Conservation (phyloP, 1,140 invertebrate genomes). For the Hesperophylax magnus region DNA sequence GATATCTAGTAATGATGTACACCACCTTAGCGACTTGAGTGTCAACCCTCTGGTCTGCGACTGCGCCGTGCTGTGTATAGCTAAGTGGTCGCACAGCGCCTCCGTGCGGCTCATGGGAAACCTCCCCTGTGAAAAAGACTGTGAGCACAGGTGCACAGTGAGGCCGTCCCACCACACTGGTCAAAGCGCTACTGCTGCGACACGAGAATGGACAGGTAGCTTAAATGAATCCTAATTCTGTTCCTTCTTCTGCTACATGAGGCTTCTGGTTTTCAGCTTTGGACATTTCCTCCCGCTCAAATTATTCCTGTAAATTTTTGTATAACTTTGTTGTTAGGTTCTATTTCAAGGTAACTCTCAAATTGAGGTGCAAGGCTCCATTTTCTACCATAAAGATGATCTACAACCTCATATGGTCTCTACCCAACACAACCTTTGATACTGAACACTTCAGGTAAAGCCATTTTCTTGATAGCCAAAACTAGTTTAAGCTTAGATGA, state of each 20-base stretch:
- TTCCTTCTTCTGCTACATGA: too few relatives aligned
- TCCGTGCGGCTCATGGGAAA: slow-evolving; percentile 79
- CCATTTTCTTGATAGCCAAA: slow-evolving; percentile 52
- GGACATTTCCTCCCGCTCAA: too few relatives aligned
- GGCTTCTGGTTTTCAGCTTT: too few relatives aligned
- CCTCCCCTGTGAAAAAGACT: slow-evolving; percentile 82
- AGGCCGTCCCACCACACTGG: slow-evolving; percentile 18
- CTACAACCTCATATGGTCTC: slow-evolving; percentile 66
- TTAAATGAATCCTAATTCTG: too few relatives aligned
- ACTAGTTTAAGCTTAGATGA: too few relatives aligned
- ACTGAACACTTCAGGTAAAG: slow-evolving; percentile 66
- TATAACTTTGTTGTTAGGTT: slow-evolving; percentile 66
- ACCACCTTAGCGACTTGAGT: slow-evolving; percentile 76
- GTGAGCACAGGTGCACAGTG: too few relatives aligned
- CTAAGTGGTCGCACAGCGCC: slow-evolving; percentile 79
- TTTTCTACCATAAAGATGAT: slow-evolving; percentile 64
- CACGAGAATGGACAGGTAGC: slow-evolving; percentile 50
- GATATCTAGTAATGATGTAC: too few relatives aligned
- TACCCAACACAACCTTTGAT: slow-evolving; percentile 64
- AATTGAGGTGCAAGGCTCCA: slow-evolving; percentile 82
- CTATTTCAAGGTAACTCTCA: slow-evolving; percentile 91
- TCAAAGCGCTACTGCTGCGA: slow-evolving; percentile 34
- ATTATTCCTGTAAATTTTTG: too few relatives aligned
- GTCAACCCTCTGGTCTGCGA: slow-evolving; percentile 86
- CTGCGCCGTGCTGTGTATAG: slow-evolving; percentile 85